These are phyloP conservation scores for Melanotaenia duboulayi DNA, from an alignment of 2,113 vertebrate species.

Conservation along the genomic window DNA sequence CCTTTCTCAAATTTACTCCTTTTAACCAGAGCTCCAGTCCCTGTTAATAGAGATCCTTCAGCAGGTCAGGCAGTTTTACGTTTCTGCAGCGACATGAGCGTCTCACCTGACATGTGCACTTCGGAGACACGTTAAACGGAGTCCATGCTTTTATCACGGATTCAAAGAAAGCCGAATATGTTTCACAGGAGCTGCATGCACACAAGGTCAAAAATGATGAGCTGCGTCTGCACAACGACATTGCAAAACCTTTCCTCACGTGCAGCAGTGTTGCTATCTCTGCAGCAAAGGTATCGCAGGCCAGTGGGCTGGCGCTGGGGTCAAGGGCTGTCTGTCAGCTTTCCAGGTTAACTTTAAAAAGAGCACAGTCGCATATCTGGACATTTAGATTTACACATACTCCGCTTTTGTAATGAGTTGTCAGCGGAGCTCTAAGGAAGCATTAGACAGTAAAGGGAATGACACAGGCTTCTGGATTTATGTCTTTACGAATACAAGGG, in stretches of 20 bases:
- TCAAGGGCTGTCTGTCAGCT: constrained; percentile 1
- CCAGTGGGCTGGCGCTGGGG: background rate
- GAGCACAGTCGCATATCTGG: background rate
- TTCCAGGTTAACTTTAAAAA: background rate
- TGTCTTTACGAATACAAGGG: constrained; percentile 47
- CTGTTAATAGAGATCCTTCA: background rate
- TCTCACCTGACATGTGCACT: background rate
- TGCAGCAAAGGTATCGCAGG: background rate
- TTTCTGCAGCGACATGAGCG: background rate
- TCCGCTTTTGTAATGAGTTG: constrained; percentile 1
- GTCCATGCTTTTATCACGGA: background rate
- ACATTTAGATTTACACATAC: background rate
- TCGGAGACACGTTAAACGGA: background rate
- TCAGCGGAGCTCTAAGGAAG: constrained; percentile 13
- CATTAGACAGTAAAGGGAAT: background rate
- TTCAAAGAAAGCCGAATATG: constrained; percentile 23
- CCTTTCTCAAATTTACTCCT: background rate
- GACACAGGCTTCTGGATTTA: constrained; percentile 42
- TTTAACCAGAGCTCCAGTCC: background rate
- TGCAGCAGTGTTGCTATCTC: constrained; percentile 1
- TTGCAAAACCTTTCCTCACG: constrained; percentile 14
- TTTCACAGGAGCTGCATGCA: constrained; percentile 10
- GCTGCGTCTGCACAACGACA: background rate
- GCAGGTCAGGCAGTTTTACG: background rate
- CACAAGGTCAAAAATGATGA: background rate